Evolutionary conservation across 2,797 vertebrate genomes (phyloP).

Genomic region (Pristis pectinata): DNA sequence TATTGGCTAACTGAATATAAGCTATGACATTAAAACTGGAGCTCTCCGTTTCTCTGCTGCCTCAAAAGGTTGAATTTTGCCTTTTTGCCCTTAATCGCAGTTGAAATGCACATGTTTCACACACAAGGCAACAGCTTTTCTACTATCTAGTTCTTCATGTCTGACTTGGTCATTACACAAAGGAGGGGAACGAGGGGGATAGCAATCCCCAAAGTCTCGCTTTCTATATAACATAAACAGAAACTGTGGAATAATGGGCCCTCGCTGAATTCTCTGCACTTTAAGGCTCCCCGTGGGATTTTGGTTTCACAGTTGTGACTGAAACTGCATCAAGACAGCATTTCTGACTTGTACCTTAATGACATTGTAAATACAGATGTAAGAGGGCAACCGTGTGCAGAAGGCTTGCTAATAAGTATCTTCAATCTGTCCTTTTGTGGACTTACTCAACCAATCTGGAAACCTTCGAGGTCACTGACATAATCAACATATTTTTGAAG

Average conservation of each 20-base stretch:
- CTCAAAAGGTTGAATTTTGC: constrained; percentile 42
- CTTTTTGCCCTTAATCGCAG: constrained; percentile 59
- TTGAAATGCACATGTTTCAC: constrained; percentile 61
- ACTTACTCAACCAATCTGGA: neutral
- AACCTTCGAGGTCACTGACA: neutral
- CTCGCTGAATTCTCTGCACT: constrained; percentile 58
- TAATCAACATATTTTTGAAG: neutral
- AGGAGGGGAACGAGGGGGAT: constrained; percentile 53
- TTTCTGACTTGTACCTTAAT: constrained; percentile 64
- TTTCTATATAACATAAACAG: constrained; percentile 53
- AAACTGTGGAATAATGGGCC: constrained; percentile 62
- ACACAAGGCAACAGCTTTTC: constrained; percentile 66
- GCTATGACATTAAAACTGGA: neutral
- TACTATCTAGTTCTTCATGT: constrained; percentile 58
- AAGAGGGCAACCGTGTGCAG: neutral
- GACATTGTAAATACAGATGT: constrained; percentile 55
- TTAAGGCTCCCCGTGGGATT: constrained; percentile 60
- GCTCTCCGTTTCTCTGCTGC: neutral
- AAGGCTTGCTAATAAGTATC: neutral
- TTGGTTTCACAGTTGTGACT: constrained; percentile 62
- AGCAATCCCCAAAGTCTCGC: constrained; percentile 58
- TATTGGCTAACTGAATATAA: neutral
- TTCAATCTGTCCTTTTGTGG: constrained; percentile 15
- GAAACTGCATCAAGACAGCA: constrained; percentile 61
- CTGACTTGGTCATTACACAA: constrained; percentile 61